Base-by-base conservation (phyloP, 2,113 vertebrate genomes). In the Engraulis encrasicolus region DNA sequence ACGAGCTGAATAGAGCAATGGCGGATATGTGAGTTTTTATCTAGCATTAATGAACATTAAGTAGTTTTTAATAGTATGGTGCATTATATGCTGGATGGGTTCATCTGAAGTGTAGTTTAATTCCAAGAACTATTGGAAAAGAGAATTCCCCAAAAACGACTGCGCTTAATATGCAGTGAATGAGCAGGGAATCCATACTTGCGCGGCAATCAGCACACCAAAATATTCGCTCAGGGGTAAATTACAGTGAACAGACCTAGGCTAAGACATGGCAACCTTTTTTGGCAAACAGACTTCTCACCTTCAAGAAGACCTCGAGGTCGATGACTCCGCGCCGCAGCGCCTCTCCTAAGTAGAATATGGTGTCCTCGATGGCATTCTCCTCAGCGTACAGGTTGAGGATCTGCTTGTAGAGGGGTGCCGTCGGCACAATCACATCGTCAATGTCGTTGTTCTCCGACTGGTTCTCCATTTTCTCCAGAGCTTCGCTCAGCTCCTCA, bases 381-480 rank as follows among this genome's bases (percentile, higher is more conserved):
- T 99, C 98, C 86, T 99, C 98, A 49, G 98, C 97, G 38, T 99
- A 99, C 50, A 99, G 95, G 93, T 99, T 99, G 81, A 99, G 92
- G 89, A 99, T 99, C 94, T 99, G 98, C 92, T 98, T 99, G 93
- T 99, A 99, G 20, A 99, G 96, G 0, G 98, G 98, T 23, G 98
- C 98, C 0, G 97, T 99, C 50, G 98, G 98, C 85, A 99, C 96
- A 86, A 99, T 99, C 89, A 99, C 97, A 81, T 99, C 98, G 86
- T 99, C 98, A 52, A 99, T 99, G 91, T 99, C 98, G 80, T 98
- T 99, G 93, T 98, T 99, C 93, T 99, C 97, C 1, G 98, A 96
- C n/a, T 99, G 98, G 92, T 94, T 98, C 95, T 99, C 98, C 98
- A 99, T 99, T 92, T 99, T 99, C 93, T 99, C 98, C 92, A 99